Evolutionary conservation across 2,113 vertebrate genomes (phyloP).

Genomic region (Manacus vitellinus): DNA sequence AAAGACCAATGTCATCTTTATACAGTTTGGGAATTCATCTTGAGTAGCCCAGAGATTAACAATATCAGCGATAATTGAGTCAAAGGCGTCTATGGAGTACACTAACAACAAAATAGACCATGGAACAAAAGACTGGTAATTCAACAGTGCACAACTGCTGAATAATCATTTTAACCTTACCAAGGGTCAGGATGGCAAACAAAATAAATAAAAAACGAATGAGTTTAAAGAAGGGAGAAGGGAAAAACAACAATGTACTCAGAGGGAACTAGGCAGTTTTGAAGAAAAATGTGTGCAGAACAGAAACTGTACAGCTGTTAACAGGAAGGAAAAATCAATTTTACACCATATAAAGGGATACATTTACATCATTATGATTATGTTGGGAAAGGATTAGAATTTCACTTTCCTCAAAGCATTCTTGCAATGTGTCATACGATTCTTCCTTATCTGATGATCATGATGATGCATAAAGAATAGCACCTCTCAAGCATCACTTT

Average conservation of each 20-base stretch:
- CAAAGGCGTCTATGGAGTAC: slow-evolving; percentile 19
- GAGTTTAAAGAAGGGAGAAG: neutral
- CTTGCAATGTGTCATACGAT: slow-evolving; percentile 49
- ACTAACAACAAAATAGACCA: slow-evolving; percentile 22
- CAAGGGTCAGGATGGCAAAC: slow-evolving; percentile 8
- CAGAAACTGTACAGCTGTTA: slow-evolving; percentile 32
- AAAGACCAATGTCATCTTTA: slow-evolving; percentile 45
- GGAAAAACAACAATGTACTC: neutral
- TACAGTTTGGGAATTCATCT: slow-evolving; percentile 52
- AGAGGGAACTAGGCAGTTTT: neutral
- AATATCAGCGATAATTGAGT: slow-evolving; percentile 45
- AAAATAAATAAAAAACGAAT: slow-evolving; percentile 58
- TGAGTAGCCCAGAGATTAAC: slow-evolving; percentile 48
- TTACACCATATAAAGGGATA: slow-evolving; percentile 34
- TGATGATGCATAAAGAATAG: slow-evolving; percentile 58
- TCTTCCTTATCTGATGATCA: slow-evolving; percentile 65
- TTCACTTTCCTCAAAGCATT: slow-evolving; percentile 60
- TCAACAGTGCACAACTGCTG: neutral
- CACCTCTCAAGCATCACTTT: slow-evolving; percentile 57
- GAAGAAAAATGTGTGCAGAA: slow-evolving; percentile 40
- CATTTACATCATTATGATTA: slow-evolving; percentile 59
- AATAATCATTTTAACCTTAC: slow-evolving; percentile 55
- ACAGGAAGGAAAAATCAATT: slow-evolving; percentile 53
- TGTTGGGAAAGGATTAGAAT: slow-evolving; percentile 49
- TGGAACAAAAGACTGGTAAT: slow-evolving; percentile 34